Evolutionary conservation across 2,797 vertebrate species (phyloP).

Genomic region (Gila robusta): DNA sequence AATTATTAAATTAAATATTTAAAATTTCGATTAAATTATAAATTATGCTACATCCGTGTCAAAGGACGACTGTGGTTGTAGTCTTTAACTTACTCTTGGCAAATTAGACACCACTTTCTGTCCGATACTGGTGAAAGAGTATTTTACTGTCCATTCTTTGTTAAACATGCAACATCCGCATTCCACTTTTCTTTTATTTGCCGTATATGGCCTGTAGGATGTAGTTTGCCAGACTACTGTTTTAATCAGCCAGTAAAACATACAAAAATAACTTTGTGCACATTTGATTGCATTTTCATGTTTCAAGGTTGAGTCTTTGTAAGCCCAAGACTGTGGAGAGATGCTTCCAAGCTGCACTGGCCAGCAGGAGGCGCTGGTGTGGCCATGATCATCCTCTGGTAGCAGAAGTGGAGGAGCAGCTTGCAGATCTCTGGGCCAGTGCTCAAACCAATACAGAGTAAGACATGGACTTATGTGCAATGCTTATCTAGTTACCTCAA

Average conservation of each 20-base stretch:
- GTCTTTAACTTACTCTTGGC: no score
- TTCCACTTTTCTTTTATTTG: neutral
- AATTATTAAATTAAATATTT: no score
- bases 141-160: no score
- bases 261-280: neutral
- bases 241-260: neutral
- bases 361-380: constrained; percentile 62
- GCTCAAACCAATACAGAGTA: constrained; percentile 62
- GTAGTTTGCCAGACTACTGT: neutral
- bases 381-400: constrained; percentile 64
- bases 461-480: constrained; percentile 43
- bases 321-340: constrained; percentile 50
- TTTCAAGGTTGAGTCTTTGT: constrained; percentile 60
- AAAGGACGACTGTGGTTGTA: neutral
- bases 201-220: neutral
- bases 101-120: neutral
- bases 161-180: neutral
- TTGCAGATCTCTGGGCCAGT: constrained; percentile 69
- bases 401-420: constrained; percentile 70
- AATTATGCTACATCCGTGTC: neutral
- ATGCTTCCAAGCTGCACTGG: constrained; percentile 63
- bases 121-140: neutral
- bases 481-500: neutral
- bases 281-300: constrained; percentile 7
- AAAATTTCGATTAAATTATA: neutral